Base-by-base conservation (phyloP, 2,797 vertebrate species). In the Astyanax mexicanus region DNA sequence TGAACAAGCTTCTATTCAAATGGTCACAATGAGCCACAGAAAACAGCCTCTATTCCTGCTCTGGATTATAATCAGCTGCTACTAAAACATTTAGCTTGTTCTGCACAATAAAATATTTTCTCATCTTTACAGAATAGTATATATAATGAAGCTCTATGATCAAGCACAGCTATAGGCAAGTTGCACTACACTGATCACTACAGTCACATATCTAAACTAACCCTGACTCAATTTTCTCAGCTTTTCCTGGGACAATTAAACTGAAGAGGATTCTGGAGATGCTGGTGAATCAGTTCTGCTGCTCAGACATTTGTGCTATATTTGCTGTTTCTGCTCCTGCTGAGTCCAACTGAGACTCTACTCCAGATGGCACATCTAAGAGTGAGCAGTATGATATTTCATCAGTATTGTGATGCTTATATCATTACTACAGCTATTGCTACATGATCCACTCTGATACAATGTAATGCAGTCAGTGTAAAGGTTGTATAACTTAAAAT, bases 171-270 rank as follows among this genome's bases (percentile, higher is more conserved):
- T 19, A 21, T 15, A 21, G n/a, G n/a, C 3, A 68, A 37, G 19
- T 47, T 25, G 52, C 61, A n/a, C 21, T 71, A 55, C n/a, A n/a
- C n/a, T n/a, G n/a, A n/a, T 55, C 51, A 60, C 6, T 23, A 37
- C 47, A 35, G 5, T 47, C 21, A 42, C 27, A 68, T 68, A 68
- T 72, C 27, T 72, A 4, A 7, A 37, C 44, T 67, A 27, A 60
- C 57, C 60, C 10, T 61, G 60, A 68, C 38, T 52, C 29, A 76
- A 37, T 69, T 73, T 68, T 49, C 57, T 32, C 17, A 64, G 17
- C n/a, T 69, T 37, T 21, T 44, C 47, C 23, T 64, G n/a, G 29
- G 38, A 11, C 17, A 65, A n/a, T 69, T 64, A 42, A 54, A n/a
- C 27, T 47, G 37, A 32, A 35, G 27, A 66, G 40, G 44, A 60